Base-by-base conservation (phyloP, 2,113 vertebrate species). In the Ciconia maguari region DNA sequence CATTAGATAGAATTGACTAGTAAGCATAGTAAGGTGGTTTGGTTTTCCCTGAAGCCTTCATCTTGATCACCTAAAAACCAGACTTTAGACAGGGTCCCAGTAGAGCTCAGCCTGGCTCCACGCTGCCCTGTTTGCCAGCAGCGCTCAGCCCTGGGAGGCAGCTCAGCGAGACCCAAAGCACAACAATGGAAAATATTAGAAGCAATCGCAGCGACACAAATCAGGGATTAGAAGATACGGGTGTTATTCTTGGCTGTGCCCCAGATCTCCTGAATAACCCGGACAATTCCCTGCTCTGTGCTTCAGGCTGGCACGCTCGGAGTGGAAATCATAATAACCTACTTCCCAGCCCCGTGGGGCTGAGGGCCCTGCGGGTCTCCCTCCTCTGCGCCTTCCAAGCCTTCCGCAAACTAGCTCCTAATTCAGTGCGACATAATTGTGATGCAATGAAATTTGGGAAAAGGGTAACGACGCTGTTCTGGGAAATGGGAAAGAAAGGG, bases 231-330 rank as follows among this genome's bases (percentile, higher is more conserved):
- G 96, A 52, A 88, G 96, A 87, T 83, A 44, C 15, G 84, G 61
- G 92, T 90, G 94, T 93, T 95, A 71, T 78, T 95, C 87, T 94
- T 96, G 93, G 91, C 89, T 36, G 64, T 48, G 83, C 17, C 84
- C 89, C 95, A 95, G 91, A 76, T 91, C 91, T 84, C 87, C 94
- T 94, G 83, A 94, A 79, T 22, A 62, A 87, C 75, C 86, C 0
- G 90, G 88, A 90, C 93, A 93, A 93, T 90, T 25, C 96, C 84
- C 93, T 34, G 92, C 94, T 96, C 94, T 93, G 94, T 91, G 94
- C 90, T 94, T 20, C 57, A 38, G 90, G 78, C 90, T 93, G 93
- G 93, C 94, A 90, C 90, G 60, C 7, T 51, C 16, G 25, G 51
- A 93, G 54, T 80, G 90, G 75, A 90, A 93, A 95, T 61, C 83